phyloP scores from a whole-genome alignment of 2,113 vertebrate genomes.

The Diadophis punctatus region DNA sequence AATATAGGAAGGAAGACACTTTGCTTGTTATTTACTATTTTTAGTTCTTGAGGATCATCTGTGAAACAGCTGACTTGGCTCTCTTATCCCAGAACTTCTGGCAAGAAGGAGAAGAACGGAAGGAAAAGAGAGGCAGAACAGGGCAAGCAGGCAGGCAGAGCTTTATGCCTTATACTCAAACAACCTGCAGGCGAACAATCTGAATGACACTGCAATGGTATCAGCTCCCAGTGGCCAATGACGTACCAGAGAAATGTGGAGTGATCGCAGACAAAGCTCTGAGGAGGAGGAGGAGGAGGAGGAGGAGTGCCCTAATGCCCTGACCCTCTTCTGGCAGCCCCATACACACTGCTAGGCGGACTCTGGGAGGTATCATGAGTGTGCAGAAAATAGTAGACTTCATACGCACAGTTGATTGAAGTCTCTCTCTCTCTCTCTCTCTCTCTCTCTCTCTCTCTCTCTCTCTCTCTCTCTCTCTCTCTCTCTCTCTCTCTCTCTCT shows the following conservation, averaged over 20 bases:
- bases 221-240: conserved; percentile 50
- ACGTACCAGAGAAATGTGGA: conserved; percentile 39
- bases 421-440: not conserved
- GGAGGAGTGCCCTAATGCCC: conserved; percentile 51
- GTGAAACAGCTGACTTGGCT: not conserved
- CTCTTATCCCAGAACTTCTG: not conserved
- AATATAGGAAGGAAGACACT: not conserved
- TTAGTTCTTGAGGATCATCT: conserved; percentile 5
- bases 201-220: conserved; percentile 8
- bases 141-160: not conserved
- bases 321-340: not conserved
- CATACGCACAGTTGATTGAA: not conserved
- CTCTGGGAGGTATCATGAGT: conserved; percentile 24
- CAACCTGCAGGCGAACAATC: conserved; percentile 19
- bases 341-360: not conserved
- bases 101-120: not conserved
- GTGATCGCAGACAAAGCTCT: conserved; percentile 51
- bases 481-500: not conserved
- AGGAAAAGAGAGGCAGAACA: not conserved
- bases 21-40: conserved; percentile 25
- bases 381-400: conserved; percentile 1
- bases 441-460: not conserved
- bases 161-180: conserved; percentile 6
- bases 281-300: conserved; percentile 54
- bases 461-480: not conserved